phyloP scores from a whole-genome alignment of 37 sponge, comb jelly and placozoan genomes.

The Lycopodina hypogea region DNA sequence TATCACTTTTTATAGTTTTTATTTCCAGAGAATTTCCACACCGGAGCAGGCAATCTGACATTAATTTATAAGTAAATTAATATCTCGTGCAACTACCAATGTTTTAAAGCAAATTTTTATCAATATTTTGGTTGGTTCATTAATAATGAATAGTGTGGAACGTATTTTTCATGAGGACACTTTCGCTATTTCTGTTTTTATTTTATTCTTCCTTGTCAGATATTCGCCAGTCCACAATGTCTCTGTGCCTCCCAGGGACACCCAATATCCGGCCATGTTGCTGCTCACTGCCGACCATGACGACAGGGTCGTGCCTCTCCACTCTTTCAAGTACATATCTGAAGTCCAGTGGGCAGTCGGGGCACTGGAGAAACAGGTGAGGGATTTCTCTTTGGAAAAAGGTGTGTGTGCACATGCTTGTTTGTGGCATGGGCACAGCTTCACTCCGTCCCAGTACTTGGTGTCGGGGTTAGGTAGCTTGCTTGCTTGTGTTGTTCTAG shows the following conservation, averaged over 20 bases:
- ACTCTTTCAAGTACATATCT: constrained; percentile 92
- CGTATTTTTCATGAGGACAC: not conserved
- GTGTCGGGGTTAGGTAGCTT: too few relatives aligned
- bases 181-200: not conserved
- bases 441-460: too few relatives aligned
- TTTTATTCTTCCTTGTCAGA: constrained; percentile 23
- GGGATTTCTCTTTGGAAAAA: too few relatives aligned
- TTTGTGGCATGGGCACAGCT: not conserved
- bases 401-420: not conserved
- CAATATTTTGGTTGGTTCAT: not conserved
- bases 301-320: constrained; percentile 96
- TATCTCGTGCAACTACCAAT: too few relatives aligned
- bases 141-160: not conserved
- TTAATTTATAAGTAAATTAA: too few relatives aligned
- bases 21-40: too few relatives aligned
- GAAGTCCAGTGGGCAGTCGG: constrained; percentile 66
- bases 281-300: constrained; percentile 96
- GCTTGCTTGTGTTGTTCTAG: constrained; percentile 11
- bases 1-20: too few relatives aligned
- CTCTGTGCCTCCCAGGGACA: constrained; percentile 30
- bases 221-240: constrained; percentile 94
- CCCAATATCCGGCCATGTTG: constrained; percentile 84
- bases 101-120: not conserved
- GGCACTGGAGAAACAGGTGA: constrained; percentile 53
- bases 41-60: too few relatives aligned